These are phyloP conservation scores for Cynopterus brachyotis DNA, from an alignment of 2,113 vertebrate species.

Conservation along the genomic window DNA sequence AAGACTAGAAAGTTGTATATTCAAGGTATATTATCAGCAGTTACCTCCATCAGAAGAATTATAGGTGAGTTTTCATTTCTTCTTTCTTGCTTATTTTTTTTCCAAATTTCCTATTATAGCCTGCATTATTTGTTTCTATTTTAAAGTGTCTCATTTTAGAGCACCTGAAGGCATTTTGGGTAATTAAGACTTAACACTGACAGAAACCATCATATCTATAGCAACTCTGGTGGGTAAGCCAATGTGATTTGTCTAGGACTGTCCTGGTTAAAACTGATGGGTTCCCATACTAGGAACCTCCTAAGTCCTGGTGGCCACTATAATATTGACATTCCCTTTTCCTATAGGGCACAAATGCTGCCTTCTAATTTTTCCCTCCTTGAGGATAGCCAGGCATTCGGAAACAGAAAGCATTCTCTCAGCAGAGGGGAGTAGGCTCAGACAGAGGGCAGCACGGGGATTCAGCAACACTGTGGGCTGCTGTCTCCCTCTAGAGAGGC, in stretches of 20 bases:
- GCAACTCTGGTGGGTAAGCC: background rate
- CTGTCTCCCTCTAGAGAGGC: background rate
- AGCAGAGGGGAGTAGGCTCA: background rate
- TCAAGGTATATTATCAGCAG: background rate
- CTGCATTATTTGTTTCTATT: background rate
- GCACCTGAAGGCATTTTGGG: background rate
- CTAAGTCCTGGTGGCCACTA: background rate
- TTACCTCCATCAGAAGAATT: background rate
- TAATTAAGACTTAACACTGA: background rate
- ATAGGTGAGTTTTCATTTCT: background rate
- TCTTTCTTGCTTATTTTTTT: background rate
- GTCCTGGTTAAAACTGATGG: background rate
- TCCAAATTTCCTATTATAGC: background rate
- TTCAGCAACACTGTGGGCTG: no score
- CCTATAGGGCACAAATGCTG: background rate
- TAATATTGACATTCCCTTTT: background rate
- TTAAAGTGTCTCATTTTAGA: background rate
- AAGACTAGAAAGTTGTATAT: background rate
- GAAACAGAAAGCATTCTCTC: background rate
- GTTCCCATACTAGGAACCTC: background rate
- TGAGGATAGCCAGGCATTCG: background rate
- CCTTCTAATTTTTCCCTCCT: background rate
- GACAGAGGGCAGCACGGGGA: accelerated
- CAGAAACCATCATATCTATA: background rate
- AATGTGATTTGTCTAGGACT: background rate